Percentiles rank a stretch among this genome's conserved stretches.
These are phyloP conservation scores for Natrix natrix DNA, from an alignment of 2,797 vertebrate genomes.

Conservation along the genomic window DNA sequence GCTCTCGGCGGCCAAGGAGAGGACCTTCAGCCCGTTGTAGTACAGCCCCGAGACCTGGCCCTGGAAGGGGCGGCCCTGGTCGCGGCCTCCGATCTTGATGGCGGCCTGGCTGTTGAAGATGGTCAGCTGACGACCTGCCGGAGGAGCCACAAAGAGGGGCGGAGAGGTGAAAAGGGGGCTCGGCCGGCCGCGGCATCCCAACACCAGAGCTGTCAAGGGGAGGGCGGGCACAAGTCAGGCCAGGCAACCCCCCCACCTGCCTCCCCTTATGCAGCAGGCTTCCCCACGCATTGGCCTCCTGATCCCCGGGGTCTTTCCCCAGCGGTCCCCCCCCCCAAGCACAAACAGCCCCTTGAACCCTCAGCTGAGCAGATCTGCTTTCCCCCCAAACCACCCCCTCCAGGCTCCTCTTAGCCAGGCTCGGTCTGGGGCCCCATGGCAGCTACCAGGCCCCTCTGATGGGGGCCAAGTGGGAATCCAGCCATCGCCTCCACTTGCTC, in stretches of 20 bases:
- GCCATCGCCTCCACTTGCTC: background rate
- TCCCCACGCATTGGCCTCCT: background rate
- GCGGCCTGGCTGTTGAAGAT: constrained; percentile 97
- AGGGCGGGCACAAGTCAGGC: background rate
- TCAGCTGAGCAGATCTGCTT: background rate
- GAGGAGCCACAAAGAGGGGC: constrained; percentile 20
- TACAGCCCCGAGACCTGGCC: constrained; percentile 96
- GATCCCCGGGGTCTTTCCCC: background rate
- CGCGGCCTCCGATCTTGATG: constrained; percentile 92
- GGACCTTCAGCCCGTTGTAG: constrained; percentile 94
- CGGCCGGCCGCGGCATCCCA: constrained; percentile 18
- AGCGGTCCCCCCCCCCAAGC: background rate
- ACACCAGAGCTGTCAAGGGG: background rate
- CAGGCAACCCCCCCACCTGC: background rate
- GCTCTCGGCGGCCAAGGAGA: constrained; percentile 92
- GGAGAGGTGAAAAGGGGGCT: background rate
- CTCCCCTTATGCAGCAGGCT: background rate
- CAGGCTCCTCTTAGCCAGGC: background rate
- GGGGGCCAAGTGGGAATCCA: background rate
- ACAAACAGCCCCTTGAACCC: background rate
- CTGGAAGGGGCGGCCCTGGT: constrained; percentile 91
- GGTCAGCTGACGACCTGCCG: constrained; percentile 91
- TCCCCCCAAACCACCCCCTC: background rate
- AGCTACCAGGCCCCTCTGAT: background rate
- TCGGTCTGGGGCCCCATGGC: background rate